Conservation (phyloP, 2,797 vertebrate genomes). For the Hypotaenidia philippensis region DNA sequence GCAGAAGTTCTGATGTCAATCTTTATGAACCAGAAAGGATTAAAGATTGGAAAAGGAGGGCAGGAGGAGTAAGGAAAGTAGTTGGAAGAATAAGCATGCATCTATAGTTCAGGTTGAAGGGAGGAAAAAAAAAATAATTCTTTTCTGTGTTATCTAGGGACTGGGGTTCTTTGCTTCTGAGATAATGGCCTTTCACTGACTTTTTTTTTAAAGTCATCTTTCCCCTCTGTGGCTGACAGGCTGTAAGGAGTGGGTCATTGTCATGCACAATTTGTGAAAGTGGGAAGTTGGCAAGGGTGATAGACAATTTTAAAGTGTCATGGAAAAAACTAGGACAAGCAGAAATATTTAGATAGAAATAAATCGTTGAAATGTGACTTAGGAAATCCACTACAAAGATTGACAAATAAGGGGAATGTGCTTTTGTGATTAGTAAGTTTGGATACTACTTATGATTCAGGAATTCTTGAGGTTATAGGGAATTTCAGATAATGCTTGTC, state of each 20-base stretch:
- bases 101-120: neutral
- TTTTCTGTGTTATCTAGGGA: neutral
- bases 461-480: neutral
- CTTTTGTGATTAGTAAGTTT: neutral
- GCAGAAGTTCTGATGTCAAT: neutral
- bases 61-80: neutral
- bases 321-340: slow-evolving; percentile 37
- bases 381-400: slow-evolving; percentile 4
- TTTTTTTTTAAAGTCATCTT: neutral
- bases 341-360: slow-evolving; percentile 43
- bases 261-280: slow-evolving; percentile 3
- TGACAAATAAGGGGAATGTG: slow-evolving; percentile 17
- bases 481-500: neutral
- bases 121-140: neutral
- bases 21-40: neutral
- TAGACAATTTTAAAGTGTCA: slow-evolving; percentile 23
- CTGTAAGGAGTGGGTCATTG: slow-evolving; percentile 7
- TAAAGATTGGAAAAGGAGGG: neutral
- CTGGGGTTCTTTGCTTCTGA: neutral
- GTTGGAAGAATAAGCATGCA: neutral
- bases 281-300: neutral
- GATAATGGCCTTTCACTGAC: slow-evolving; percentile 16
- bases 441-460: neutral
- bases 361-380: slow-evolving; percentile 51
- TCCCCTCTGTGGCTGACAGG: neutral